phyloP scores from a whole-genome alignment of 1,140 invertebrate genomes.

The Oscheius sp. region DNA sequence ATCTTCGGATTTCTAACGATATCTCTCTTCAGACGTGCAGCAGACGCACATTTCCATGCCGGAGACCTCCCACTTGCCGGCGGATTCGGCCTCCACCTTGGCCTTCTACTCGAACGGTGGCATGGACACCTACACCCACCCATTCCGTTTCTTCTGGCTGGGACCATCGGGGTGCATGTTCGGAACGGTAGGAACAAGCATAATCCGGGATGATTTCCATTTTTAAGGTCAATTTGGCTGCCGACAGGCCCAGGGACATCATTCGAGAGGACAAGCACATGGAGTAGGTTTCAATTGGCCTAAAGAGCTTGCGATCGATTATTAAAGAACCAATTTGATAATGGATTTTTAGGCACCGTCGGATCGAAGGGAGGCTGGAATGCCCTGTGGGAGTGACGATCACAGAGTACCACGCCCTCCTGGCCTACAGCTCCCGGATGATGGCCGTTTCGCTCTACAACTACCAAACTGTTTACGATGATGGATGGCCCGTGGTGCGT shows the following conservation, averaged over 20 bases:
- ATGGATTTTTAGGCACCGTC: slow-evolving; percentile 21
- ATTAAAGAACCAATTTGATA: background rate
- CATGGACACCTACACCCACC: slow-evolving; percentile 5
- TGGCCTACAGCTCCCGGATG: slow-evolving; percentile 28
- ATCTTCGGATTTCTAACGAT: background rate
- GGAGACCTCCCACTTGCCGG: background rate
- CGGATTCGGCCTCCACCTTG: background rate
- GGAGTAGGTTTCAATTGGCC: background rate
- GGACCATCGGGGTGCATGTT: background rate
- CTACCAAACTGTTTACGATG: slow-evolving; percentile 38
- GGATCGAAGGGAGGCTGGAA: slow-evolving; percentile 38
- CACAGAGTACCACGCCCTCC: slow-evolving; percentile 39
- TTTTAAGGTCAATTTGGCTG: slow-evolving; percentile 6
- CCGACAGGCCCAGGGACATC: background rate
- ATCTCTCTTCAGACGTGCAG: background rate
- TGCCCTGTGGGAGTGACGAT: slow-evolving; percentile 35
- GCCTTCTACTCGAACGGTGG: background rate
- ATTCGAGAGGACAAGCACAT: background rate
- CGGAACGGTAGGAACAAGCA: background rate
- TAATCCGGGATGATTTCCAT: background rate
- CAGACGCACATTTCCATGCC: background rate
- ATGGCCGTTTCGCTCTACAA: slow-evolving; percentile 36
- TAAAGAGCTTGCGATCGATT: background rate
- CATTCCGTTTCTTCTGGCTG: background rate
- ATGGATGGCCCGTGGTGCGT: slow-evolving; percentile 4